These are phyloP conservation scores for Mantis religiosa DNA, from an alignment of 2,888 invertebrate genomes.

Conservation along the genomic window DNA sequence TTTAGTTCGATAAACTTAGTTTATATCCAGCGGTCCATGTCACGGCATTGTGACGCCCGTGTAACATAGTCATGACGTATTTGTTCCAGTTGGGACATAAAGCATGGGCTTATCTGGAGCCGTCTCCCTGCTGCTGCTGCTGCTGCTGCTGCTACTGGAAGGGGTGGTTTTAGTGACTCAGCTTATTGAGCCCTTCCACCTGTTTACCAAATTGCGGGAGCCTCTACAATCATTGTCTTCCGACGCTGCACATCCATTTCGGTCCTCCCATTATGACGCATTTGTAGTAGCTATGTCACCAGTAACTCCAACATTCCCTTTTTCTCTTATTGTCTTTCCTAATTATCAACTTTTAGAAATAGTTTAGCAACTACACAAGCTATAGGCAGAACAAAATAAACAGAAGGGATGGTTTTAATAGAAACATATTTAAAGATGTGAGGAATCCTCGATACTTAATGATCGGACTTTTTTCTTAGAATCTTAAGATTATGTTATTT, in stretches of 20 bases:
- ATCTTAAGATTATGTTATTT: too few species aligned
- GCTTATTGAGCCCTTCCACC: not conserved
- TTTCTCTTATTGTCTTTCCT: too few species aligned
- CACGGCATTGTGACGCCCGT: not conserved
- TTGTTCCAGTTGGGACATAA: not conserved
- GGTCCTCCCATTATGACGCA: not conserved
- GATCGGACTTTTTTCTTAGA: too few species aligned
- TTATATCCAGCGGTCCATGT: conserved; percentile 3
- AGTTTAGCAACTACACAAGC: too few species aligned
- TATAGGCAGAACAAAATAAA: too few species aligned
- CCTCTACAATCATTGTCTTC: not conserved
- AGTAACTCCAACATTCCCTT: not conserved
- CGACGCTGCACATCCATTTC: not conserved
- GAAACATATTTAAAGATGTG: too few species aligned
- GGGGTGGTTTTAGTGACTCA: not conserved
- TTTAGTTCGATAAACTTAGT: conserved; percentile 18
- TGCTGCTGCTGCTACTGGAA: not conserved
- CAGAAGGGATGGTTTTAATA: too few species aligned
- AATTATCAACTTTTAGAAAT: too few species aligned
- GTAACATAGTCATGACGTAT: conserved; percentile 9
- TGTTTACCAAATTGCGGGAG: conserved; percentile 6
- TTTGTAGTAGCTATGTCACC: not conserved
- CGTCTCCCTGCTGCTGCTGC: not conserved
- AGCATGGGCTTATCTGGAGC: conserved; percentile 14
- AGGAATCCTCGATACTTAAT: too few species aligned